A percentile compares a stretch with the other conserved stretches of the same genome.
phyloP scores from a whole-genome alignment of 2,888 invertebrate genomes.

The Meandrusa payeni region DNA sequence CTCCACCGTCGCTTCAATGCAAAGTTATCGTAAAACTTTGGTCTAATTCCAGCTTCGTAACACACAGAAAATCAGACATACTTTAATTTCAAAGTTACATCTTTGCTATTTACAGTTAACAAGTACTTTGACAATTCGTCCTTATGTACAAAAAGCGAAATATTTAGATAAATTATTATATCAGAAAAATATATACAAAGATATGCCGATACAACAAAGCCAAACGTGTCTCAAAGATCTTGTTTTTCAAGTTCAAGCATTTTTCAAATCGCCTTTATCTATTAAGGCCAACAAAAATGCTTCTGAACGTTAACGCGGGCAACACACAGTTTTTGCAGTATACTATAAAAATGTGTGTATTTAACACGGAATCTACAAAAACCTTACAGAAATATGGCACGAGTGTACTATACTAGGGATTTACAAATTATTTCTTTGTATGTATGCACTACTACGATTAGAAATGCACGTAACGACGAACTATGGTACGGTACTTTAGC shows the following conservation, averaged over 20 bases:
- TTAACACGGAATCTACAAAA: conserved; percentile 27
- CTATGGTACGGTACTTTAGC: no score
- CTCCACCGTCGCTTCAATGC: conserved; percentile 40
- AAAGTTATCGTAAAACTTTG: conserved; percentile 82
- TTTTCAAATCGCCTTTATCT: conserved; percentile 68
- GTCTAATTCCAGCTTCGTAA: conserved; percentile 84
- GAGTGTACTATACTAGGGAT: conserved; percentile 23
- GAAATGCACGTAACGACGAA: no score
- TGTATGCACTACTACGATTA: no score
- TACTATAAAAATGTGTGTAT: conserved; percentile 75
- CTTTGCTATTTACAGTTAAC: conserved; percentile 33
- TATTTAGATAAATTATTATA: conserved; percentile 47
- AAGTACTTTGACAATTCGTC: conserved; percentile 34
- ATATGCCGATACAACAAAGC: conserved; percentile 71
- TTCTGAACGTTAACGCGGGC: conserved; percentile 32
- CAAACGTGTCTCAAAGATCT: conserved; percentile 51
- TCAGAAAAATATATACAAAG: conserved; percentile 73
- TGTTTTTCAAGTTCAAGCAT: conserved; percentile 49
- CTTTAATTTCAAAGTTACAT: conserved; percentile 25
- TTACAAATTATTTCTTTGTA: conserved; percentile 13
- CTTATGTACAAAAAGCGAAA: conserved; percentile 29
- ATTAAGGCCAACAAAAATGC: conserved; percentile 73
- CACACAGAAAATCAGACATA: conserved; percentile 47
- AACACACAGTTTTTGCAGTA: conserved; percentile 76
- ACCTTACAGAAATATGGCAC: conserved; percentile 46